A percentile compares a stretch with the other conserved stretches of the same genome.
Conservation (phyloP, 2,113 vertebrate genomes). For the Mustela nigripes region DNA sequence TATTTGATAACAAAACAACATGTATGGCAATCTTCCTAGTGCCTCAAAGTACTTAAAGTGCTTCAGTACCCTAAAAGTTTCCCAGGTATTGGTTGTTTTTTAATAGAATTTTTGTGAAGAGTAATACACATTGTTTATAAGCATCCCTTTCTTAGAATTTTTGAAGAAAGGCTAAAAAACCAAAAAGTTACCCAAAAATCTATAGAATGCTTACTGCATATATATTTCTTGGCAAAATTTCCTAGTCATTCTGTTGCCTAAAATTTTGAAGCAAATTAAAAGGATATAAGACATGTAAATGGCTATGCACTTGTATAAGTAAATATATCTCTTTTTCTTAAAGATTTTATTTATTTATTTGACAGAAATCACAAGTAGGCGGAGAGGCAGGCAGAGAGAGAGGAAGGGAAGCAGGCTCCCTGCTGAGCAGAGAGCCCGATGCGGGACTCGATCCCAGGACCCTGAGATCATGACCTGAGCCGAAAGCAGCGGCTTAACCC, state of each 20-base stretch:
- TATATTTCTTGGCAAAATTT: conserved; percentile 47
- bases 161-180: conserved; percentile 62
- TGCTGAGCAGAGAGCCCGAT: too few species aligned
- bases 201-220: not conserved
- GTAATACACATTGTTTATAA: conserved; percentile 36
- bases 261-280: conserved; percentile 55
- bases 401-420: too few species aligned
- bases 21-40: not conserved
- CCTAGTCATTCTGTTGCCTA: conserved; percentile 34
- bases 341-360: too few species aligned
- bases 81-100: not conserved
- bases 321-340: not conserved
- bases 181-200: conserved; percentile 25
- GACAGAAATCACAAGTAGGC: too few species aligned
- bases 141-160: conserved; percentile 52
- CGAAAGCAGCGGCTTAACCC: too few species aligned
- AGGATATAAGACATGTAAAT: conserved; percentile 41
- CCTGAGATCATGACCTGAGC: too few species aligned
- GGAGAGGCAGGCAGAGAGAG: too few species aligned
- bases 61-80: not conserved
- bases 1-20: not conserved
- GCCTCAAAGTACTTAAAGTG: not conserved
- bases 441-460: too few species aligned
- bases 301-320: not conserved
- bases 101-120: conserved; percentile 55